Conservation (phyloP, 2,888 invertebrate species). For the Aquatica leii region DNA sequence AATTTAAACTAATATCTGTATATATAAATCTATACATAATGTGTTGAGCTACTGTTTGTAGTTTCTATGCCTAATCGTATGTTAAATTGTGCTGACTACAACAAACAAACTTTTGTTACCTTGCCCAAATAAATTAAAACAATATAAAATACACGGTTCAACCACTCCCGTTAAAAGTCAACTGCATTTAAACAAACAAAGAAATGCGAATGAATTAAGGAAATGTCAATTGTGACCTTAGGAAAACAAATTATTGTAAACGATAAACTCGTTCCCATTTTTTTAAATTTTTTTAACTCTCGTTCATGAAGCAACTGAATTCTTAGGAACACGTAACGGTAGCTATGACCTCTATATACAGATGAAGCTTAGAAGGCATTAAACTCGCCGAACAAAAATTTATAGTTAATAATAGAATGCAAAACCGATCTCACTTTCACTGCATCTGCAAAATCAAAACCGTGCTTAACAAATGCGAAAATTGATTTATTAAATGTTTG, state of each 20-base stretch:
- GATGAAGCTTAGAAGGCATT: slow-evolving; percentile 18
- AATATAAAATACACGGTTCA: neutral
- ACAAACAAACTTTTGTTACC: slow-evolving; percentile 7
- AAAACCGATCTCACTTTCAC: slow-evolving; percentile 19
- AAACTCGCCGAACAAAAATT: slow-evolving; percentile 20
- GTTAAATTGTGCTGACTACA: no score
- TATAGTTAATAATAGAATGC: slow-evolving; percentile 21
- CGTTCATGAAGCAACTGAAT: slow-evolving; percentile 12
- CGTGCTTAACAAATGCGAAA: slow-evolving; percentile 7
- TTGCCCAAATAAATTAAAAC: neutral
- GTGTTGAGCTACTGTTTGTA: no score
- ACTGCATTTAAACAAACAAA: slow-evolving; percentile 3
- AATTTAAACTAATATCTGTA: no score
- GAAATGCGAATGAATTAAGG: neutral
- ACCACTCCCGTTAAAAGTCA: neutral
- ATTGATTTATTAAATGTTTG: no score
- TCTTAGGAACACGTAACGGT: slow-evolving; percentile 17
- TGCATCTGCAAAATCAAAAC: slow-evolving; percentile 17
- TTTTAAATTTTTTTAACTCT: slow-evolving; percentile 1
- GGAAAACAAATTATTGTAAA: slow-evolving; percentile 1
- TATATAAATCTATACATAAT: no score
- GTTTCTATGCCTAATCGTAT: no score
- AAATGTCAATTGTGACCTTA: slow-evolving; percentile 11
- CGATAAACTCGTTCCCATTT: slow-evolving; percentile 1
- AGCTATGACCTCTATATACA: slow-evolving; percentile 14